Evolutionary conservation across 2,888 invertebrate species (phyloP).

Genomic region (Molorchus minor): DNA sequence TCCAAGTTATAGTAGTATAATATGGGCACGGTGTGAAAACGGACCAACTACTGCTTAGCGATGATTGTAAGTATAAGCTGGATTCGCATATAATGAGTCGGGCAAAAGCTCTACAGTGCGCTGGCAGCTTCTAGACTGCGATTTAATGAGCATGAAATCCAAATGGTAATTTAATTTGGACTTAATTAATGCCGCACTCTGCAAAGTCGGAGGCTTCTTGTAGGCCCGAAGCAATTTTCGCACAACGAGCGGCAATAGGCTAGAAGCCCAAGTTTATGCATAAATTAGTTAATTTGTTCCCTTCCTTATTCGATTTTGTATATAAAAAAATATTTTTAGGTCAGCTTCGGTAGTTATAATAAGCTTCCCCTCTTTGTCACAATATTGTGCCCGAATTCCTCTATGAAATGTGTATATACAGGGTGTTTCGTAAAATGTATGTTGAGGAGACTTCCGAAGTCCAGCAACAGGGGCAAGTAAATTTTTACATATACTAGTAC

Average conservation of each 20-base stretch:
- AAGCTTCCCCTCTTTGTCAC: too few relatives aligned
- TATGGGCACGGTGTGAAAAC: slow-evolving; percentile 21
- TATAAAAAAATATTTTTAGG: not conserved
- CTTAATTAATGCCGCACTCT: slow-evolving; percentile 59
- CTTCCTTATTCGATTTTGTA: not conserved
- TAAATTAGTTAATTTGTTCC: not conserved
- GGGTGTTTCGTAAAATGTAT: too few relatives aligned
- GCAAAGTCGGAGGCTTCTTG: slow-evolving; percentile 35
- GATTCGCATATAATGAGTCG: slow-evolving; percentile 37
- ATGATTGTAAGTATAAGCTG: slow-evolving; percentile 32
- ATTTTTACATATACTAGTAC: too few relatives aligned
- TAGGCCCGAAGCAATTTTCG: slow-evolving; percentile 16
- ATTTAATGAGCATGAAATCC: slow-evolving; percentile 64
- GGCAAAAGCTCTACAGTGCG: slow-evolving; percentile 49
- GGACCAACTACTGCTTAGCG: slow-evolving; percentile 7
- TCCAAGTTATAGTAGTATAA: slow-evolving; percentile 25
- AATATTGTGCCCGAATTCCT: too few relatives aligned
- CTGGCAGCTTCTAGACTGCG: slow-evolving; percentile 54
- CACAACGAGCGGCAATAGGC: slow-evolving; percentile 6
- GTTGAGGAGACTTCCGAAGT: too few relatives aligned
- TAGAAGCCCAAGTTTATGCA: not conserved
- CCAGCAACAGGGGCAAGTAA: too few relatives aligned
- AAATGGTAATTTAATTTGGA: slow-evolving; percentile 64
- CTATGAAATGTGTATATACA: too few relatives aligned
- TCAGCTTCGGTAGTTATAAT: too few relatives aligned